Base-by-base conservation (phyloP, 2,113 vertebrate species). In the Seriola quinqueradiata region DNA sequence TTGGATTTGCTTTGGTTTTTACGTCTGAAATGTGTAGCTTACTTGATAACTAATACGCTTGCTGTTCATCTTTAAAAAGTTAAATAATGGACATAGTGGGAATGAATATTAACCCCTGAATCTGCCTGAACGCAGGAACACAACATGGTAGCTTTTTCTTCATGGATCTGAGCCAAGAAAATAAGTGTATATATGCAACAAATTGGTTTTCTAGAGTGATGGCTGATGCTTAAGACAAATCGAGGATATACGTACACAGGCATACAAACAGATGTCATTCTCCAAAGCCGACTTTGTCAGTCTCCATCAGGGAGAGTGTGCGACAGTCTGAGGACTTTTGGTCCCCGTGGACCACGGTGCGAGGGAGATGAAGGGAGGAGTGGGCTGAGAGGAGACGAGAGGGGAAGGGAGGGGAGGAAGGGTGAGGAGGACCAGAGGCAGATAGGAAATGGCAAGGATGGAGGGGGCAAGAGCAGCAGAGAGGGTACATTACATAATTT, bases 271-370 rank as follows among this genome's bases (percentile, higher is more conserved):
- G 81, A 36, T 50, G 69, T 86, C 83, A 44, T 70, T 77, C 74
- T 42, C 14, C 70, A 23, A 60, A 66, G 38, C 81, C 23, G 60
- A 82, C 61, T 79, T 79, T 80, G 72, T 80, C 88, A 90, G 92
- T 91, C 91, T 94, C 93, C 79, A 78, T 70, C 67, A 81, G 57
- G 38, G 77, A 57, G 54, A 57, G 77, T 12, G 52, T 52, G 77
- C 44, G 52, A 93, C 93, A 89, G 94, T 94, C 58, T 94, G 93
- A 94, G 89, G 95, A 95, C 94, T 48, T 92, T 76, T 90, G 94
- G 86, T 92, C 95, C 91, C 93, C 88, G 93, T 95, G 95, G 96
- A 94, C 77, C 5, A 16, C 36, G 0, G 68, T 75, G 70, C 19
- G 46, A 54, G 46, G 63, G 68, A 67, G 70, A 48, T 3, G 40